Conservation (phyloP, 2,888 invertebrate species). For the Andricus quercusramuli region DNA sequence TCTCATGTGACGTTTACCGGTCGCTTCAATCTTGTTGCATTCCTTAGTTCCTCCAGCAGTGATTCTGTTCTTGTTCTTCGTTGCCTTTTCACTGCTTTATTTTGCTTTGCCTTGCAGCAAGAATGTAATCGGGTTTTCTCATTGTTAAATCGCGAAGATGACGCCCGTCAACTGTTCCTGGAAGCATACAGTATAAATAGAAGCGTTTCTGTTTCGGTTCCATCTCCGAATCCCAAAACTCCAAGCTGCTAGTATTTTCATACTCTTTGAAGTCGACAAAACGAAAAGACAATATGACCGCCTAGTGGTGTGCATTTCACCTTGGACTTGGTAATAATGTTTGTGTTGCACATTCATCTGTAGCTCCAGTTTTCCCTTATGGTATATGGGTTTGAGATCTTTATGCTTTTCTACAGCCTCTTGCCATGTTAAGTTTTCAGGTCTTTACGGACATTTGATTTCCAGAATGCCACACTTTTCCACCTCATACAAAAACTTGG, state of each 20-base stretch:
- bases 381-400: neutral
- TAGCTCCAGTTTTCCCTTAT: neutral
- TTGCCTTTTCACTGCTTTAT: too few species aligned
- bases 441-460: constrained; percentile 58
- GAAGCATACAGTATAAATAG: constrained; percentile 39
- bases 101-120: too few species aligned
- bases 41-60: too few species aligned
- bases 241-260: constrained; percentile 47
- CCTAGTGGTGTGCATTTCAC: constrained; percentile 56
- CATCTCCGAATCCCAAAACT: constrained; percentile 53
- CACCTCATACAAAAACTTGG: neutral
- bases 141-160: constrained; percentile 46
- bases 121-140: too few species aligned
- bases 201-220: too few species aligned
- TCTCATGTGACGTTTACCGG: too few species aligned
- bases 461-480: constrained; percentile 50
- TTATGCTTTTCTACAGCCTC: constrained; percentile 44
- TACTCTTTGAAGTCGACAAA: constrained; percentile 51
- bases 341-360: too few species aligned
- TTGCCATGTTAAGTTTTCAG: constrained; percentile 45
- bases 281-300: too few species aligned
- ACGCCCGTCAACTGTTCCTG: constrained; percentile 47
- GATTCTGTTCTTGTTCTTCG: too few species aligned
- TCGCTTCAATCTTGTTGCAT: too few species aligned
- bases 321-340: too few species aligned